Base-by-base conservation (phyloP, 2,797 vertebrate genomes). In the Acanthiza pusilla region DNA sequence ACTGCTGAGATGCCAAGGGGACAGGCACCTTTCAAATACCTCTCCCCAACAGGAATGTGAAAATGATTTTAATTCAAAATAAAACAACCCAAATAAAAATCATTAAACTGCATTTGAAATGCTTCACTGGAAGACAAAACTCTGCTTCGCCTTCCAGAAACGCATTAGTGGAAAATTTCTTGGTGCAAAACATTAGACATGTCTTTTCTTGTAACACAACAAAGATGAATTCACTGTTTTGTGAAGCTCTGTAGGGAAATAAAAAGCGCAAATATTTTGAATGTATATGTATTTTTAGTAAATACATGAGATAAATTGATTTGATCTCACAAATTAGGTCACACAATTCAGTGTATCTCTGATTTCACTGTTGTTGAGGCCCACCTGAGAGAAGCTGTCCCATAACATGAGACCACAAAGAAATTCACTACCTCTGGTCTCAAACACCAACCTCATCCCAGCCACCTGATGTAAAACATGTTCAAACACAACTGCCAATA, bases 121-220 rank as follows among this genome's bases (percentile, higher is more conserved):
- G 95, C 94, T 96, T 96, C 92, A 94, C 58, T 95, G 80, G 72
- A 96, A 96, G 81, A 95, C 54, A 88, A 76, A 90, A 89, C 57
- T 73, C 72, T 90, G 84, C 68, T 96, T 89, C 85, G 25, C 61
- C 94, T 96, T 92, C 96, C 91, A 97, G 93, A 97, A 97, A 93
- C 11, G 2, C 70, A 80, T 92, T 95, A 96, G 91, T 92, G 84
- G 85, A 96, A 96, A 96, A 94, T 71, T 96, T 96, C 89, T 91
- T 95, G 74, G 91, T 96, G 91, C 57, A 91, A 95, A 85, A 94
- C 68, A 63, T 51, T 57, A 97, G 94, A 89, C 97, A 77, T 96
- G 97, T 97, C 97, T 96, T 88, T 95, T 98, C 97, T 96, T 98
- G 89, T 93, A 91, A 94, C 80, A 85, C 45, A 34, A 90, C 87